Base-by-base conservation (phyloP, 2,888 invertebrate genomes). In the Uropetala carovei region DNA sequence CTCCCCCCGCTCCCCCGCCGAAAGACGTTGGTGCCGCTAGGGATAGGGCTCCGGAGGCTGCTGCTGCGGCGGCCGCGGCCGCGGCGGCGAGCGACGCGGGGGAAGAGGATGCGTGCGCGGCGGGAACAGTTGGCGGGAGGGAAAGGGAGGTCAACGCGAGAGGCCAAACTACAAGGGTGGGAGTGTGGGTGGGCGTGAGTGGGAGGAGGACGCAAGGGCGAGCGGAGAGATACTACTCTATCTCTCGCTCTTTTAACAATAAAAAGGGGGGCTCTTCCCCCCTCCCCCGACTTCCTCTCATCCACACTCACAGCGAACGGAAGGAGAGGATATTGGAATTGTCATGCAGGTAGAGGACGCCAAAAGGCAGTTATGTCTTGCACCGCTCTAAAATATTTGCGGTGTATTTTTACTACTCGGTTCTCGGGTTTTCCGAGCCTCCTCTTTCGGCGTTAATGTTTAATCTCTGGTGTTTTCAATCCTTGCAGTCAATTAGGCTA, bases 81-180 rank as follows among this genome's bases (percentile, higher is more conserved):
- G 89, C 89, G 43, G 89, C 89, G 64, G 89, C 89, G 30, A 89
- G 89, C 68, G 89, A 89, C 64, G 89, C 89, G 14, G 89, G 89
- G n/a, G 89, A 89, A 30, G 89, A 89, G 30, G 89, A 89, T 64
- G 89, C 89, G 89, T 89, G 89, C 27, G 89, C 89, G 89, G 89
- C 89, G 64, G 89, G 89, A 89, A 89, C 89, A 89, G 89, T 30
- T 64, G 68, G 89, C 64, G 64, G 64, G 68, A 89, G 89, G 64
- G 64, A 89, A 64, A 89, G 89, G 60, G 89, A 89, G 89, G 89
- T 89, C 89, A 89, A 89, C 89, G 89, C 89, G 89, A 68, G 89
- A 68, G 75, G 75, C 75, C 75, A 75, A 89, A 43, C 86, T 86
- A 22, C 86, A 22, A 86, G n/a, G 27, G 85, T 57, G 43, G 14